Percentiles rank a stretch among this genome's conserved stretches.
phyloP scores from a whole-genome alignment of 2,113 vertebrate species.

The Pachycephala philippinensis region DNA sequence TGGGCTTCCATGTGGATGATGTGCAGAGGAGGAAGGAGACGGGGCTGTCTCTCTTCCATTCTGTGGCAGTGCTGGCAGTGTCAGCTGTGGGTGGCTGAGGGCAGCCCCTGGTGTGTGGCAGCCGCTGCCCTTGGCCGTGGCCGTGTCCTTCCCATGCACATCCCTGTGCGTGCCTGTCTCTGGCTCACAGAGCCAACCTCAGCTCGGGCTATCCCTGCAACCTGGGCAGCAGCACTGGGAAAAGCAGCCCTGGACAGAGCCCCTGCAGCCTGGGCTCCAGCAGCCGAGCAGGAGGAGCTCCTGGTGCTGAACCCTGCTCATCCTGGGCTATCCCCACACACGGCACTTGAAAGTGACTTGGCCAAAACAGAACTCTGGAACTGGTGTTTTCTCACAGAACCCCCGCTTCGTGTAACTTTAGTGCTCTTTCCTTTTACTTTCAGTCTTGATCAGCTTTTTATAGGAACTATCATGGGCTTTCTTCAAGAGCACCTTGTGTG shows the following conservation, averaged over 20 bases:
- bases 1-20: neutral
- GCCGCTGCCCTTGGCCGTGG: accelerated
- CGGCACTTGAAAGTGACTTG: too few relatives aligned
- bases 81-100: neutral
- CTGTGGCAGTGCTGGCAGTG: neutral
- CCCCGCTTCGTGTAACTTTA: too few relatives aligned
- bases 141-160: accelerated
- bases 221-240: neutral
- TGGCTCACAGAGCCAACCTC: neutral
- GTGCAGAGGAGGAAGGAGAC: neutral
- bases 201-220: neutral
- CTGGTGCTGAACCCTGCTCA: too few relatives aligned
- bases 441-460: too few relatives aligned
- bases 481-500: too few relatives aligned
- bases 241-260: neutral
- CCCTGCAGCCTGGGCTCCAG: neutral
- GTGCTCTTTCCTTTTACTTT: too few relatives aligned
- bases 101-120: neutral
- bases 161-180: accelerated
- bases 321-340: too few relatives aligned
- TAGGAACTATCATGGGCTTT: too few relatives aligned
- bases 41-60: neutral
- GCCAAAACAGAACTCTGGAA: too few relatives aligned
- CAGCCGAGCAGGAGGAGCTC: neutral
- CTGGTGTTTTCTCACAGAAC: too few relatives aligned